Percentiles rank a stretch among this genome's conserved stretches.
phyloP scores from a whole-genome alignment of 2,113 vertebrate species.

The Lanius collurio region DNA sequence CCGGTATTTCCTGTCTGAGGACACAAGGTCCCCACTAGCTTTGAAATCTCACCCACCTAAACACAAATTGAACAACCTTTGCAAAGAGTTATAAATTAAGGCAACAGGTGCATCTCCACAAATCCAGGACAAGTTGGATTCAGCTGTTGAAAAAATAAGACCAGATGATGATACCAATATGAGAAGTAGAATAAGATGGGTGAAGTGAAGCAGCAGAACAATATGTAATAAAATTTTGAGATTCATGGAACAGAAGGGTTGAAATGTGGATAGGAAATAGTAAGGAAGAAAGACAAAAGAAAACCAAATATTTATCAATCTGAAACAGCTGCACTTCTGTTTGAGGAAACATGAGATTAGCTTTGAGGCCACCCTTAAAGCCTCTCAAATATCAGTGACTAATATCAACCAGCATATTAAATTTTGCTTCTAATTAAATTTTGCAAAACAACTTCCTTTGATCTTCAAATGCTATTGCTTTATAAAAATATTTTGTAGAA shows the following conservation, averaged over 20 bases:
- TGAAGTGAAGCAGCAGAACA: not conserved
- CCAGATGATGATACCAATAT: not conserved
- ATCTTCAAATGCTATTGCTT: not conserved
- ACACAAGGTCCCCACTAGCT: not conserved
- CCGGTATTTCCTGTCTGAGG: not conserved
- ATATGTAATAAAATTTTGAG: not conserved
- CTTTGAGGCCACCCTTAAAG: not conserved
- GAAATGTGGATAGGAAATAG: not conserved
- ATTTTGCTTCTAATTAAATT: not conserved
- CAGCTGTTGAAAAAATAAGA: not conserved
- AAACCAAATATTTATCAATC: not conserved
- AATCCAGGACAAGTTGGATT: not conserved
- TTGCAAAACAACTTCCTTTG: not conserved
- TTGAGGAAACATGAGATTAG: not conserved
- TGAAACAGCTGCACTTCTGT: not conserved
- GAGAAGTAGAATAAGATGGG: not conserved
- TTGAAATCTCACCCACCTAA: not conserved
- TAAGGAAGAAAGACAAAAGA: not conserved
- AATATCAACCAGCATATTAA: not conserved
- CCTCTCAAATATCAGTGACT: not conserved
- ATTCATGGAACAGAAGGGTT: not conserved
- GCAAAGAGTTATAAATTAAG: not conserved
- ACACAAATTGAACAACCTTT: not conserved
- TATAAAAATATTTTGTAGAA: not conserved
- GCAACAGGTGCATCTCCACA: not conserved